Conservation (phyloP, 2,888 invertebrate genomes). For the Nomada fucata region DNA sequence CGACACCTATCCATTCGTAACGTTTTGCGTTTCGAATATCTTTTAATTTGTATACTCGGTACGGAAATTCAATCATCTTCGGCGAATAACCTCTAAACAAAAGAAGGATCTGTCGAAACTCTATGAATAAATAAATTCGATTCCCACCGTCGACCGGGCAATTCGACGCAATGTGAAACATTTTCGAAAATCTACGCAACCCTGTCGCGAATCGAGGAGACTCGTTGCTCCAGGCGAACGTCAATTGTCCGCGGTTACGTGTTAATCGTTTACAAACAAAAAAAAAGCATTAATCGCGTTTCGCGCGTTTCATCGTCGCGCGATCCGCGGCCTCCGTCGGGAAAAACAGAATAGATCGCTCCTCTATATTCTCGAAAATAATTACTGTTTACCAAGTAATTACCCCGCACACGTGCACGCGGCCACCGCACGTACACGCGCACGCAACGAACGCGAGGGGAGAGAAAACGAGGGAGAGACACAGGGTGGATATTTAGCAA, state of each 20-base stretch:
- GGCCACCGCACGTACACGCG: background rate
- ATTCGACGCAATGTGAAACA: too few species aligned
- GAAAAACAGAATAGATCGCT: constrained; percentile 44
- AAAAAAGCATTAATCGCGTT: constrained; percentile 57
- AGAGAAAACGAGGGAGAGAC: constrained; percentile 21
- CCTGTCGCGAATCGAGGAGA: constrained; percentile 3
- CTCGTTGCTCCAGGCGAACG: constrained; percentile 8
- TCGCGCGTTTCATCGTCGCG: constrained; percentile 49
- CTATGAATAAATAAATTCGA: too few species aligned
- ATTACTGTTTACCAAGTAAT: constrained; percentile 74
- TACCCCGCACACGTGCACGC: constrained; percentile 36
- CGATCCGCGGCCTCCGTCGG: constrained; percentile 8
- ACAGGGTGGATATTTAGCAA: constrained; percentile 71
- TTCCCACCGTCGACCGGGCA: too few species aligned
- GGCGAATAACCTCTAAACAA: too few species aligned
- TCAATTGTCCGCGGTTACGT: constrained; percentile 44
- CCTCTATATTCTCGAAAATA: constrained; percentile 67
- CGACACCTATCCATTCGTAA: background rate
- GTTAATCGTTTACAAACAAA: constrained; percentile 47
- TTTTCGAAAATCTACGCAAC: background rate
- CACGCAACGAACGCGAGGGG: constrained; percentile 10
- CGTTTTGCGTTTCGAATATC: background rate
- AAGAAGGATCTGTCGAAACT: too few species aligned
- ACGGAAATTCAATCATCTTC: too few species aligned
- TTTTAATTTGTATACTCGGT: too few species aligned